Base-by-base conservation (phyloP, 2,888 invertebrate genomes). In the Liodrosophila aerea region DNA sequence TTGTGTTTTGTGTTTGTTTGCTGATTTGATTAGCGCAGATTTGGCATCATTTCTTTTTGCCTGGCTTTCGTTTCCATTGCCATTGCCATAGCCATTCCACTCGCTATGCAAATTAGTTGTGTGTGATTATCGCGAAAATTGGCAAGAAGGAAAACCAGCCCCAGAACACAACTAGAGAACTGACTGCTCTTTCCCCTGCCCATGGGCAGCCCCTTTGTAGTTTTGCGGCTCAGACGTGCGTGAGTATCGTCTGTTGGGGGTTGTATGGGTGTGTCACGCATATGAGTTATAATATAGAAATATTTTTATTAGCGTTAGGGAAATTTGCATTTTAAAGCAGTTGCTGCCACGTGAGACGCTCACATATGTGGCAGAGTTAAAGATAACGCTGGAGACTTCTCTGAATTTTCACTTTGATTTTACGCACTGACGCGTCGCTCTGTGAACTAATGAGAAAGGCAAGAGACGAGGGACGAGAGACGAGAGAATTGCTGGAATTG, bases 41-140 rank as follows among this genome's bases (percentile, higher is more conserved):
- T 68, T 76, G 64, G 45, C n/a, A 16, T 8, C 4, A 3, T 15
- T 16, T 0, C 36, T 36, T 15, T 16, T 9, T 8, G 8, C 9
- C 8, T 8, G 18, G 49, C 4, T 1, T 22, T 22, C 7, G 49
- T 4, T 1, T 22, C 29, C 7, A 27, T 66, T 36, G 22, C 49
- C 45, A n/a, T 4, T 1, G 16, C 29, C 7, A 27, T 66, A 31
- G 22, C 49, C 45, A 53, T 60, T 63, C 45, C 62, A 51, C 52
- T 65, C 60, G 51, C 57, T 77, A 81, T 78, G 78, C 81, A 81
- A 81, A 78, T 78, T 75, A 76, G 74, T 65, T 74, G 57, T 66
- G 57, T 66, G 63, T 76, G 80, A 78, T 78, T 77, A 76, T 70
- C 66, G 62, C 59, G 64, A 64, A 76, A 76, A 76, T 74, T 78